A percentile compares a stretch with the other conserved stretches of the same genome.
Evolutionary conservation across 2,113 vertebrate genomes (phyloP).

Genomic region (Colossoma macropomum): DNA sequence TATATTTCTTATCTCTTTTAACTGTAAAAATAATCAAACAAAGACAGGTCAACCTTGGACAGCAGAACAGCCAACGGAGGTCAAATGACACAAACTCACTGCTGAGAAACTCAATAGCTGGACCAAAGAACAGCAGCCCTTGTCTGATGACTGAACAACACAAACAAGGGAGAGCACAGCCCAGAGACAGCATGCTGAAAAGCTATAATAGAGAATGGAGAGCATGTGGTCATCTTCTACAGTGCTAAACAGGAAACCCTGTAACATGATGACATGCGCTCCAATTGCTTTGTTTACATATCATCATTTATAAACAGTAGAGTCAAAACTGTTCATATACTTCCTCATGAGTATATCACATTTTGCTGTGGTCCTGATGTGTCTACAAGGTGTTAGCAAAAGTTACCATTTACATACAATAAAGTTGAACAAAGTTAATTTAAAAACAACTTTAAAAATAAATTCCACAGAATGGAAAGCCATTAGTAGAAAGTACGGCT

Average conservation of each 20-base stretch:
- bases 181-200: neutral
- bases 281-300: neutral
- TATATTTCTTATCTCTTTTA: conserved; percentile 40
- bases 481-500: no score
- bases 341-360: neutral
- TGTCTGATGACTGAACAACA: conserved; percentile 15
- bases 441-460: neutral
- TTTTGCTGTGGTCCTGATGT: neutral
- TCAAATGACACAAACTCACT: conserved; percentile 12
- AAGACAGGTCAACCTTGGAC: neutral
- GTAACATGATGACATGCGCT: neutral
- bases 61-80: conserved; percentile 8
- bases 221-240: neutral
- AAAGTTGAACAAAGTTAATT: neutral
- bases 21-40: conserved; percentile 42
- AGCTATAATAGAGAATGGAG: neutral
- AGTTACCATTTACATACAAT: neutral
- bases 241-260: neutral
- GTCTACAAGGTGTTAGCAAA: neutral
- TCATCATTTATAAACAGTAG: neutral
- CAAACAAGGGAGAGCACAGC: neutral
- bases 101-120: conserved; percentile 21
- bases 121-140: neutral
- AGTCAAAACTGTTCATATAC: neutral
- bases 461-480: no score